Evolutionary conservation across 2,888 invertebrate species (phyloP).

Genomic region (Luffia ferchaultella): DNA sequence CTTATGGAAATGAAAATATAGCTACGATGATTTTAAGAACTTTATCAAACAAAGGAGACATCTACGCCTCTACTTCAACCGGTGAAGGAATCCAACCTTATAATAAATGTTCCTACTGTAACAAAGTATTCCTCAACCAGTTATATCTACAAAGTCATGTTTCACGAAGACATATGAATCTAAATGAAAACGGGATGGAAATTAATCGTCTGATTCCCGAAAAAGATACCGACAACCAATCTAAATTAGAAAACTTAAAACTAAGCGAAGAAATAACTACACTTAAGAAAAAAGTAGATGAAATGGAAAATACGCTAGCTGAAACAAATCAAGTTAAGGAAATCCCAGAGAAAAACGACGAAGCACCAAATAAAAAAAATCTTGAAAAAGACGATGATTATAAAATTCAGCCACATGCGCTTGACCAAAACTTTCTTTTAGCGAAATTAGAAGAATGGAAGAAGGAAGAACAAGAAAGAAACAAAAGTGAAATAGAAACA

Average conservation of each 20-base stretch:
- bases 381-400: neutral
- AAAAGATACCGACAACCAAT: slow-evolving; percentile 17
- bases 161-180: slow-evolving; percentile 61
- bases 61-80: slow-evolving; percentile 33
- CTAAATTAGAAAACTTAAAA: slow-evolving; percentile 45
- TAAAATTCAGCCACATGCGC: slow-evolving; percentile 19
- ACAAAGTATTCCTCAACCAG: slow-evolving; percentile 73
- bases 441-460: slow-evolving; percentile 60
- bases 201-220: slow-evolving; percentile 17
- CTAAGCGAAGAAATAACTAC: slow-evolving; percentile 51
- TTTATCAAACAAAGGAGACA: slow-evolving; percentile 39
- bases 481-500: slow-evolving; percentile 56
- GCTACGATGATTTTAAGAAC: slow-evolving; percentile 54
- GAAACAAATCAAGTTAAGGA: slow-evolving; percentile 17
- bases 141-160: slow-evolving; percentile 71
- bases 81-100: slow-evolving; percentile 37
- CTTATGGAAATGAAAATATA: slow-evolving; percentile 53
- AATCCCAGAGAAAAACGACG: slow-evolving; percentile 7
- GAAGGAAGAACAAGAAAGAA: slow-evolving; percentile 59
- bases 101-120: slow-evolving; percentile 70
- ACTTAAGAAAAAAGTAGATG: slow-evolving; percentile 53
- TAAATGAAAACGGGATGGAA: slow-evolving; percentile 22
- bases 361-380: neutral
- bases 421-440: slow-evolving; percentile 30
- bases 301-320: slow-evolving; percentile 40